Percentiles rank a stretch among this genome's conserved stretches.
Conservation (phyloP, 2,113 vertebrate genomes). For the Hydrolagus affinis region DNA sequence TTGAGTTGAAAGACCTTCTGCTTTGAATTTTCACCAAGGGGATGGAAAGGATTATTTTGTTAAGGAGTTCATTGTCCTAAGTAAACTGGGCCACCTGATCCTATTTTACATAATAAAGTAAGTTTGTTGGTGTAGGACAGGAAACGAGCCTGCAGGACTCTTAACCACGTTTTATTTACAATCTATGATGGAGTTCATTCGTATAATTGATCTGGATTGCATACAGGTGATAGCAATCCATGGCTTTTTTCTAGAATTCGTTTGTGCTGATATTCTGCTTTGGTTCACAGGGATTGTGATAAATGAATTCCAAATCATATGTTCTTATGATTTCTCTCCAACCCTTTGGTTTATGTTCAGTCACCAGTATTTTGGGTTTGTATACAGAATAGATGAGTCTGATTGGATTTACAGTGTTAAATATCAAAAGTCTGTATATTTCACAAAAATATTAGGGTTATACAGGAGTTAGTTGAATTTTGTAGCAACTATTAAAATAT, state of each 20-base stretch:
- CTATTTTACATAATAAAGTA: background rate
- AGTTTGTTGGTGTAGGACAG: slow-evolving; percentile 6
- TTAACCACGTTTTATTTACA: background rate
- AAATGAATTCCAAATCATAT: background rate
- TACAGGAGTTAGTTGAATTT: too few species aligned
- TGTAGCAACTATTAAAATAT: too few species aligned
- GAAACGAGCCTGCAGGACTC: background rate
- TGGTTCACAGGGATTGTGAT: too few species aligned
- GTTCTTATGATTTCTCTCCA: background rate
- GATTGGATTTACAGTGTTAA: too few species aligned
- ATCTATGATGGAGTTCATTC: background rate
- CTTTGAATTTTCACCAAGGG: background rate
- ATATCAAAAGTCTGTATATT: too few species aligned
- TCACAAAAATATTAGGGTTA: too few species aligned
- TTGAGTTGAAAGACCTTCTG: background rate
- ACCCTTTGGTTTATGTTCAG: background rate
- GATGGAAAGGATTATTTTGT: background rate
- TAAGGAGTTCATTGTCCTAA: background rate
- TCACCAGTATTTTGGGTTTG: too few species aligned
- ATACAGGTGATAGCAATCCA: background rate
- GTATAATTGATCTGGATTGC: background rate
- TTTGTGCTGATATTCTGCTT: background rate
- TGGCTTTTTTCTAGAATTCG: background rate
- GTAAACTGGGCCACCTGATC: background rate
- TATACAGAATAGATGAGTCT: too few species aligned